phyloP scores from a whole-genome alignment of 2,113 vertebrate genomes.

The Cynoglossus semilaevis region DNA sequence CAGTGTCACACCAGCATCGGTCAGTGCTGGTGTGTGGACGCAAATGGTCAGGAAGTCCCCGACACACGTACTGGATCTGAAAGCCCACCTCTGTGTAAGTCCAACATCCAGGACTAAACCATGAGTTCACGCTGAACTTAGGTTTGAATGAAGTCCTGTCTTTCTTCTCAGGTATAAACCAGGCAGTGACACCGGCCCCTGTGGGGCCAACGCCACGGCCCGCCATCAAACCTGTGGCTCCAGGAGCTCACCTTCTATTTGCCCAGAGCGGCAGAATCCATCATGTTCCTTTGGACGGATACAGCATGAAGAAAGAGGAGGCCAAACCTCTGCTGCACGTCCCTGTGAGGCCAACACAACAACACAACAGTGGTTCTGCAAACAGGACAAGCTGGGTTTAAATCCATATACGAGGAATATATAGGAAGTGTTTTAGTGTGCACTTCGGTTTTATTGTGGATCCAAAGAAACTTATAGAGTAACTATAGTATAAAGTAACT shows the following conservation, averaged over 20 bases:
- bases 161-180: conserved; percentile 70
- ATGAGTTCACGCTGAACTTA: not conserved
- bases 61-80: conserved; percentile 78
- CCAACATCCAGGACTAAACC: not conserved
- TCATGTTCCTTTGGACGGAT: conserved; percentile 82
- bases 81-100: conserved; percentile 82
- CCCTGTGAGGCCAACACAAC: conserved; percentile 78
- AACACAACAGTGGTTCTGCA: not conserved
- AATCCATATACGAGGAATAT: not conserved
- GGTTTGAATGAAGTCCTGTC: not conserved
- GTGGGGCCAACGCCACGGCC: conserved; percentile 82
- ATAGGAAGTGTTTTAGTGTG: not conserved
- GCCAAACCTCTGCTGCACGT: conserved; percentile 84
- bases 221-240: conserved; percentile 76
- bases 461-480: too few species aligned
- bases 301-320: conserved; percentile 77
- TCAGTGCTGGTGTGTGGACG: conserved; percentile 89
- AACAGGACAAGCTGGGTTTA: not conserved
- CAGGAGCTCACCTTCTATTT: conserved; percentile 86
- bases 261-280: conserved; percentile 92
- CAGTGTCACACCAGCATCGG: conserved; percentile 81
- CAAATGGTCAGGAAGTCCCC: conserved; percentile 81
- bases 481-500: too few species aligned
- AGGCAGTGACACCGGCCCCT: conserved; percentile 64
- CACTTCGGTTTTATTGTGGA: too few species aligned